A percentile compares a stretch with the other conserved stretches of the same genome.
Evolutionary conservation across 2,113 vertebrate genomes (phyloP).

Genomic region (Tragulus kanchil): DNA sequence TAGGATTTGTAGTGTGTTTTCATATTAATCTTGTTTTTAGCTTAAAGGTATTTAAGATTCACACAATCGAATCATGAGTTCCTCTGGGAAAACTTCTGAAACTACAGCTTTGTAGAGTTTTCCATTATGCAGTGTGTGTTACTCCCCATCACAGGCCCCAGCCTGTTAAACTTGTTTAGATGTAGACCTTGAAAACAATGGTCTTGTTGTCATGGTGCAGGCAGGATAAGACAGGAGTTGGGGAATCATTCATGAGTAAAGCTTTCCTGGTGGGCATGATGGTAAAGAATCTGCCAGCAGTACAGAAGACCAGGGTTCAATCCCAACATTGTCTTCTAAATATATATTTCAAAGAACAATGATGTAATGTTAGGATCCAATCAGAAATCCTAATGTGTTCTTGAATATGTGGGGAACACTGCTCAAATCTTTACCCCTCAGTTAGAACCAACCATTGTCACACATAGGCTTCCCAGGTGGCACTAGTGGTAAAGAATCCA

Average conservation of each 20-base stretch:
- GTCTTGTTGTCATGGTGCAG: not conserved
- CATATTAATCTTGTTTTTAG: not conserved
- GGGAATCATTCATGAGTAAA: not conserved
- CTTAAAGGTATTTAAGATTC: slow-evolving; percentile 22
- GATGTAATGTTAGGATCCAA: not conserved
- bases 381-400: slow-evolving; percentile 37
- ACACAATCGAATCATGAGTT: not conserved
- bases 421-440: not conserved
- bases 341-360: slow-evolving; percentile 51
- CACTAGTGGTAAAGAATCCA: not conserved
- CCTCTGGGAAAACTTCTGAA: not conserved
- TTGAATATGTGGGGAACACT: not conserved
- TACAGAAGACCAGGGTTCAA: not conserved
- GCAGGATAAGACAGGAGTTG: not conserved
- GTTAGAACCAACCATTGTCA: not conserved
- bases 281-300: not conserved
- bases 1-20: not conserved
- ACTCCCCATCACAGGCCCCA: not conserved
- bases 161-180: not conserved
- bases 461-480: not conserved
- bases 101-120: not conserved
- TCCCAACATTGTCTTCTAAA: not conserved
- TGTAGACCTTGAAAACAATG: slow-evolving; percentile 37
- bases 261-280: not conserved
- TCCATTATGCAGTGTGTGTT: not conserved